A percentile compares a stretch with the other conserved stretches of the same genome.
Evolutionary conservation across 64 coral and sea anemone species (phyloP).

Genomic region (Pocillopora verrucosa): DNA sequence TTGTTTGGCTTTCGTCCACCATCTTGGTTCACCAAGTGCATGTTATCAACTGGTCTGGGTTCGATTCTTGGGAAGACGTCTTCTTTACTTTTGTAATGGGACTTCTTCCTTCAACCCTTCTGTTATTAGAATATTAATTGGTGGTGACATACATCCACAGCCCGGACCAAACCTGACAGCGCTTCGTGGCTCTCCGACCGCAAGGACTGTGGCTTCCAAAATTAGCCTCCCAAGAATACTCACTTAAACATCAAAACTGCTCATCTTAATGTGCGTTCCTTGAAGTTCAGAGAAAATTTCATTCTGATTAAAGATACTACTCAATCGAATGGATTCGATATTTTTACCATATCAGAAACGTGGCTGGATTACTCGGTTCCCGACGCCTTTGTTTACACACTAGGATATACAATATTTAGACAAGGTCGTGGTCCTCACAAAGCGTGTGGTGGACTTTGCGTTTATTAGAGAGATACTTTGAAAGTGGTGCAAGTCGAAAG

Average conservation of each 20-base stretch:
- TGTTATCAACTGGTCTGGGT: no score
- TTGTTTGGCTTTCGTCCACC: no score
- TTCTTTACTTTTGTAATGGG: no score
- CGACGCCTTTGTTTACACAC: slow-evolving; percentile 8
- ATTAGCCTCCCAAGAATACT: no score
- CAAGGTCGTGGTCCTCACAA: slow-evolving; percentile 45
- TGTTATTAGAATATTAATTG: no score
- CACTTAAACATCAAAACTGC: not conserved
- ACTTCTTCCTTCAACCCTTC: no score
- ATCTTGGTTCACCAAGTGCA: no score
- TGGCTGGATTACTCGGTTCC: slow-evolving; percentile 20
- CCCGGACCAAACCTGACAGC: no score
- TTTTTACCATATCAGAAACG: slow-evolving; percentile 48
- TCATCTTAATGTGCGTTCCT: slow-evolving; percentile 41
- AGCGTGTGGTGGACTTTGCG: slow-evolving; percentile 31
- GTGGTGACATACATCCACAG: no score
- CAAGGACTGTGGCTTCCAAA: no score
- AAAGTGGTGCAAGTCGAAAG: slow-evolving; percentile 7
- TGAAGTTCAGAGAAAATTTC: slow-evolving; percentile 32
- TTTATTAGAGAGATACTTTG: slow-evolving; percentile 34
- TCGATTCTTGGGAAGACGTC: no score
- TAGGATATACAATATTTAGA: slow-evolving; percentile 28
- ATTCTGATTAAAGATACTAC: slow-evolving; percentile 4
- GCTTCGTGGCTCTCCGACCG: no score
- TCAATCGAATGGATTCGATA: slow-evolving; percentile 16